Evolutionary conservation across 23 tunicate genomes (phyloP).

Genomic region (Corella eumyota): DNA sequence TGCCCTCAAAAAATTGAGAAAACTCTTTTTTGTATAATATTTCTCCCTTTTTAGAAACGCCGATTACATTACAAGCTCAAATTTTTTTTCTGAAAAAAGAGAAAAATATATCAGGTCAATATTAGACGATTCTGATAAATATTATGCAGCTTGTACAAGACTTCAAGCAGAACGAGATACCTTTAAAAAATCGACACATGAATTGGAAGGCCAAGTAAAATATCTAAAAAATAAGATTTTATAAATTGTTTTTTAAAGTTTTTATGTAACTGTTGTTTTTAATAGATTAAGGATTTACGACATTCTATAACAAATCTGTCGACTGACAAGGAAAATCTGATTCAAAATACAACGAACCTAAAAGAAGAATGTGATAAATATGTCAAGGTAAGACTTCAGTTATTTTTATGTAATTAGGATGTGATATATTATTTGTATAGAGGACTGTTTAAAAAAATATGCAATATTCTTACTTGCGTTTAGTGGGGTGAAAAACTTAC

Average conservation of each 20-base stretch:
- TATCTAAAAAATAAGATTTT: background rate
- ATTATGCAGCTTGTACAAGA: slow-evolving; percentile 3
- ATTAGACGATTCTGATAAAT: slow-evolving; percentile 40
- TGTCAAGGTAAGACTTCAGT: slow-evolving; percentile 8
- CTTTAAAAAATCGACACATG: background rate
- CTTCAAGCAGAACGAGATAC: background rate
- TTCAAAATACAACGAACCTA: background rate
- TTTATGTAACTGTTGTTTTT: too few species aligned
- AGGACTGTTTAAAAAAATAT: too few species aligned
- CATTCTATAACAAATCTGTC: slow-evolving; percentile 8
- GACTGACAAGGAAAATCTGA: slow-evolving; percentile 13
- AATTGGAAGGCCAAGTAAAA: background rate
- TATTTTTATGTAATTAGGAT: too few species aligned
- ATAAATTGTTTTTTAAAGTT: background rate
- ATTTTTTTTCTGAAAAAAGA: slow-evolving; percentile 26
- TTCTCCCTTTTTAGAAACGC: too few species aligned
- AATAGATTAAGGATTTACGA: slow-evolving; percentile 3
- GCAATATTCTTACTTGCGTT: too few species aligned
- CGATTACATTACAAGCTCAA: slow-evolving; percentile 39
- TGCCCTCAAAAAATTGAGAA: too few species aligned
- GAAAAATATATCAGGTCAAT: slow-evolving; percentile 38
- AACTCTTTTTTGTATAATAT: too few species aligned
- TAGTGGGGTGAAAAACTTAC: too few species aligned
- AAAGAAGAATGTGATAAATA: slow-evolving; percentile 12
- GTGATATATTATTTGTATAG: too few species aligned